Evolutionary conservation across 2,888 invertebrate species (phyloP), one percentile per base, ranked within the genome.

Genomic region (Gortyna flavago): DNA sequence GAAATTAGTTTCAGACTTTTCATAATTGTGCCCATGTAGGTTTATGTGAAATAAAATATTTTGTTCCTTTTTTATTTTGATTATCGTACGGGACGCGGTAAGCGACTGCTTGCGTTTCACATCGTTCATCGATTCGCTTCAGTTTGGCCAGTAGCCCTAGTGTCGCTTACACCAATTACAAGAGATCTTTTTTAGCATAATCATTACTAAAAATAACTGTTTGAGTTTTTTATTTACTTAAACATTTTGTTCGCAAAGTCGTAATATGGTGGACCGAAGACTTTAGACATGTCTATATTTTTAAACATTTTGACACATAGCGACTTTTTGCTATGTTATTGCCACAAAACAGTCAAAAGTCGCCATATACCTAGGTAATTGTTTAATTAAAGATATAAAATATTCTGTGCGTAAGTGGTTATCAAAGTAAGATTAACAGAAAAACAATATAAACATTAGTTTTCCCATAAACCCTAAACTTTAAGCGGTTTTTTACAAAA

Each of bases 401-500:
- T 16, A 16, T 54, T n/a, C 5, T 80, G 62, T 76, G 59, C 66
- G 66, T 72, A 35, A 66, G 13, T 44, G 29, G 11, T 48, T 32
- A 59, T 7, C 1, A 54, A 38, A 32, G 7, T 51, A 51, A 66
- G 25, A 1, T 38, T 29, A 44, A 7, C 1, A 16, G 29, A 70
- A 75, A 75, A 69, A 44, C n/a, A 38, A 69, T 16, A 32, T 51
- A 25, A 41, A 70, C 66, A 74, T 74, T 29, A 16, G 29, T 64
- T 79, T 72, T 71, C 73, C 25, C 75, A 80, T 73, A 78, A 77
- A 82, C 68, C 77, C 61, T 81, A 72, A 54, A 79, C n/a, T 72
- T 80, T 64, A 82, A 70, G 75, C 66, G 79, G 62, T 83, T 77
- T 62, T 74, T 66, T 80, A 81, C 82, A 87, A 83, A 85, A 83